Percentiles rank a stretch among this genome's conserved stretches.
These are phyloP conservation scores for Cardiocondyla obscurior DNA, from an alignment of 1,140 invertebrate species.

Conservation along the genomic window DNA sequence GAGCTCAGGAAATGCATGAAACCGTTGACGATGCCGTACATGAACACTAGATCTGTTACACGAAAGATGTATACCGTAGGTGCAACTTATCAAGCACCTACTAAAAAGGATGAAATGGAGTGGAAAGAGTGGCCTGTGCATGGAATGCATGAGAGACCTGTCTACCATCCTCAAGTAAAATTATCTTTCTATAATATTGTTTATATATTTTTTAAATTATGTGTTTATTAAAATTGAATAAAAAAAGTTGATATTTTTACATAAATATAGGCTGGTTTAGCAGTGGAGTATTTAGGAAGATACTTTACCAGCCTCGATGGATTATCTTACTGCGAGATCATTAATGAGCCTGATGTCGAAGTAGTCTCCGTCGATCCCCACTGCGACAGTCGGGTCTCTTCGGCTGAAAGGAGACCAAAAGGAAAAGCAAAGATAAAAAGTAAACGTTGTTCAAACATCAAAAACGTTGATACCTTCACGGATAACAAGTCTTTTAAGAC, in stretches of 20 bases:
- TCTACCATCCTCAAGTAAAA: slow-evolving; percentile 77
- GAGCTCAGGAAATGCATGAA: slow-evolving; percentile 61
- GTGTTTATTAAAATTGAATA: no score
- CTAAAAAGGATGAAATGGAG: slow-evolving; percentile 65
- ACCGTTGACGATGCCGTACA: slow-evolving; percentile 69
- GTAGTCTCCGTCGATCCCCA: slow-evolving; percentile 67
- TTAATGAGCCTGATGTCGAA: slow-evolving; percentile 65
- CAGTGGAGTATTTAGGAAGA: slow-evolving; percentile 71
- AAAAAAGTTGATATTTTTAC: no score
- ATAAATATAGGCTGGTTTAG: slow-evolving; percentile 77
- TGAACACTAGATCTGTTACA: slow-evolving; percentile 79
- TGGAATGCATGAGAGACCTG: slow-evolving; percentile 80
- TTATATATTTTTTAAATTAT: not conserved
- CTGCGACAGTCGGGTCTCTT: slow-evolving; percentile 23
- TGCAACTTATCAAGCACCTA: slow-evolving; percentile 77
- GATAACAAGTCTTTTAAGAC: slow-evolving; percentile 51
- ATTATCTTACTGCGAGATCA: slow-evolving; percentile 67
- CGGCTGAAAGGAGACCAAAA: slow-evolving; percentile 2
- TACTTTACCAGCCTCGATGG: slow-evolving; percentile 72
- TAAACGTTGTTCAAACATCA: not conserved
- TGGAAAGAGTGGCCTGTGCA: slow-evolving; percentile 78
- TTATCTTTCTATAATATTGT: slow-evolving; percentile 11
- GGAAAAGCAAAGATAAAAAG: not conserved
- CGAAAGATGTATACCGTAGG: slow-evolving; percentile 77
- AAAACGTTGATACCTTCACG: not conserved